These are phyloP conservation scores for Omphaloscelis lunosa DNA, from an alignment of 2,888 invertebrate species.

Conservation along the genomic window DNA sequence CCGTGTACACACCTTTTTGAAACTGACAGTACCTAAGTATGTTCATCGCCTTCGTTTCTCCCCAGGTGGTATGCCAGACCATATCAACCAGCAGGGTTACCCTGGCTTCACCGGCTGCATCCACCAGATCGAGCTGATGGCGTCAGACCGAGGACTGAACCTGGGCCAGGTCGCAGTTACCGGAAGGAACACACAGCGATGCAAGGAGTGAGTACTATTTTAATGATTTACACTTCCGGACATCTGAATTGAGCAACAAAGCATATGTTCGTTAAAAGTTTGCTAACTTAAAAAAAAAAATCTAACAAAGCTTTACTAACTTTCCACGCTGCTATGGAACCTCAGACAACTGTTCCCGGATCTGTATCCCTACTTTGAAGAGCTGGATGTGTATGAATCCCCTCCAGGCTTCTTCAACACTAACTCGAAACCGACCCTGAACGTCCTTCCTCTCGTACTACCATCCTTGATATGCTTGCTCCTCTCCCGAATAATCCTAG, in stretches of 20 bases:
- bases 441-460: constrained; percentile 31
- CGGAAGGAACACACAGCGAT: constrained; percentile 95
- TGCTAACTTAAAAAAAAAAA: no score
- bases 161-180: constrained; percentile 93
- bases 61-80: constrained; percentile 95
- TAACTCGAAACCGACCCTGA: constrained; percentile 42
- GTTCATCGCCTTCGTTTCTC: constrained; percentile 5
- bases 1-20: neutral
- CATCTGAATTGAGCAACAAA: no score
- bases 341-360: constrained; percentile 82
- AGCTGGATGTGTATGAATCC: constrained; percentile 80
- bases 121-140: constrained; percentile 94
- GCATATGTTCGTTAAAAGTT: no score
- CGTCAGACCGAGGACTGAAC: constrained; percentile 91
- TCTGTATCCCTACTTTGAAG: constrained; percentile 84
- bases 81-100: constrained; percentile 92
- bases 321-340: constrained; percentile 81
- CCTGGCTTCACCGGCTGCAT: constrained; percentile 96
- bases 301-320: constrained; percentile 45
- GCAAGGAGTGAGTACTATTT: constrained; percentile 93
- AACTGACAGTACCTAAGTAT: neutral
- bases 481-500: constrained; percentile 22
- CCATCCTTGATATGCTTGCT: constrained; percentile 44
- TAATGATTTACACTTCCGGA: neutral
- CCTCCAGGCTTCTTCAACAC: constrained; percentile 81